Percentiles rank a stretch among this genome's conserved stretches.
phyloP scores from a whole-genome alignment of 2,113 vertebrate genomes.

The Mobula hypostoma region DNA sequence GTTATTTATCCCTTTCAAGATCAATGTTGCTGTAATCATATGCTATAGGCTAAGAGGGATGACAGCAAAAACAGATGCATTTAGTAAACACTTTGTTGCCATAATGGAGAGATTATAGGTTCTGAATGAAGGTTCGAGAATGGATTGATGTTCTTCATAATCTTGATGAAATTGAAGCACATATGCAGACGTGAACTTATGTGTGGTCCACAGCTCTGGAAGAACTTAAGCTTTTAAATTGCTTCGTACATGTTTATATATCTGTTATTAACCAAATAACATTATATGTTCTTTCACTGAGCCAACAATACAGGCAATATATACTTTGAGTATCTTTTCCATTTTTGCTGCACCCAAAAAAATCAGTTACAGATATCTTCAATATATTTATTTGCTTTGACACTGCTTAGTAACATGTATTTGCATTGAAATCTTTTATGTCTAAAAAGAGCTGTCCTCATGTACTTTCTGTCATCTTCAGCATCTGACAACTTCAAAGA shows the following conservation, averaged over 20 bases:
- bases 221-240: neutral
- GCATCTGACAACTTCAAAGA: constrained; percentile 1
- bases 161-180: neutral
- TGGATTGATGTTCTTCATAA: neutral
- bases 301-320: neutral
- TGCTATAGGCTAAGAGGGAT: neutral
- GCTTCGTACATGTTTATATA: neutral
- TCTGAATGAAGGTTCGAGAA: neutral
- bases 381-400: neutral
- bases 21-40: neutral
- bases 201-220: neutral
- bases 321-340: neutral
- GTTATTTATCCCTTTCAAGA: neutral
- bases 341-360: neutral
- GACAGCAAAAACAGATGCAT: neutral
- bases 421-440: neutral
- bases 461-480: neutral
- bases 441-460: neutral
- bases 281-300: neutral
- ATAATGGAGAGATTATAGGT: neutral
- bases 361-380: neutral
- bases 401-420: neutral
- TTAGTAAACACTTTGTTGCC: neutral
- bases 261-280: neutral
- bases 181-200: neutral